Evolutionary conservation across 1,140 invertebrate genomes (phyloP).

Genomic region (Berghia stephanieae): DNA sequence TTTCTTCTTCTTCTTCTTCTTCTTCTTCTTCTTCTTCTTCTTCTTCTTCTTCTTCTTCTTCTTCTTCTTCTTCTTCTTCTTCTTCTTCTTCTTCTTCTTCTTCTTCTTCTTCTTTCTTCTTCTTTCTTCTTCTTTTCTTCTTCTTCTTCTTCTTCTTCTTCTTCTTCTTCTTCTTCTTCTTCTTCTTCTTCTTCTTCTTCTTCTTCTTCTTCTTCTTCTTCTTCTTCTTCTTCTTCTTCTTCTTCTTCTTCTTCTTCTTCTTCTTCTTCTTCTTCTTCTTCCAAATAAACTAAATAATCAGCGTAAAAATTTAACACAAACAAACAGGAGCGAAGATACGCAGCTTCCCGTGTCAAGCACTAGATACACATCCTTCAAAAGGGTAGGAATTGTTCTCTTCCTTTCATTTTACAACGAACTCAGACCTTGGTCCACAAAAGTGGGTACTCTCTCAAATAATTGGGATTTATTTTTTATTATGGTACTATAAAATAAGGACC

Average conservation of each 20-base stretch:
- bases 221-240: constrained; percentile 4
- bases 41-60: not conserved
- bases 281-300: no score
- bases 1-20: not conserved
- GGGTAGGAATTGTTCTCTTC: no score
- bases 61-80: constrained; percentile 1
- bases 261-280: not conserved
- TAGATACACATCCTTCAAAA: no score
- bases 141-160: no score
- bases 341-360: no score
- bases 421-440: no score
- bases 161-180: not conserved
- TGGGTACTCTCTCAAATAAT: no score
- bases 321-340: no score
- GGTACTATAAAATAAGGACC: no score
- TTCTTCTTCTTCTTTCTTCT: constrained; percentile 15
- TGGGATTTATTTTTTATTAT: no score
- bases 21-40: constrained; percentile 22
- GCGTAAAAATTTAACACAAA: no score
- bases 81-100: constrained; percentile 10
- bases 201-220: constrained; percentile 19
- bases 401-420: no score
- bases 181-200: constrained; percentile 11
- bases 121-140: not conserved
- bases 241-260: not conserved